Evolutionary conservation across 2,888 invertebrate species (phyloP).

Genomic region (Pheosia gnoma): DNA sequence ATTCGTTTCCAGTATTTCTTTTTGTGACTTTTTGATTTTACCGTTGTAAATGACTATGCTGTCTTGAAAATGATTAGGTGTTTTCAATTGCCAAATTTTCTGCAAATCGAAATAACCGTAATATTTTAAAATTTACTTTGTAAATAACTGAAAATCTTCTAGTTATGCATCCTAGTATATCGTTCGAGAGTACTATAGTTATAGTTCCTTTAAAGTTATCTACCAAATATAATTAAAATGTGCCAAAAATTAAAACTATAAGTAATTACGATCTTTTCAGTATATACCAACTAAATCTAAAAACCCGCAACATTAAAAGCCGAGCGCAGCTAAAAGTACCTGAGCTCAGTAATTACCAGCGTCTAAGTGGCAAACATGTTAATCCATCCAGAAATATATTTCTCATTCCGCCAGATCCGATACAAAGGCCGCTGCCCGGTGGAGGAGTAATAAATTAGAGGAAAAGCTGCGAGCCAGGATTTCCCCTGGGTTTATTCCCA

Average conservation of each 20-base stretch:
- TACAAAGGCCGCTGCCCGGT: slow-evolving; percentile 81
- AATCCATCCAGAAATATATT: slow-evolving; percentile 80
- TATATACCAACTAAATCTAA: background rate
- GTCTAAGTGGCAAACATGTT: slow-evolving; percentile 71
- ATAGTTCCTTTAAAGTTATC: no score
- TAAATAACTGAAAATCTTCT: no score
- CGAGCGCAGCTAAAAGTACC: slow-evolving; percentile 46
- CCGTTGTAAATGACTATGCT: no score
- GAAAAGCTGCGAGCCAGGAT: slow-evolving; percentile 83
- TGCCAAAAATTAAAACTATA: background rate
- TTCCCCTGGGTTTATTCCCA: slow-evolving; percentile 83
- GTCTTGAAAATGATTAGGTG: no score
- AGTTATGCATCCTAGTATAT: no score
- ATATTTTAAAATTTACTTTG: no score
- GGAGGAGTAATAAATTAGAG: slow-evolving; percentile 80
- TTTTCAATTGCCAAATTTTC: no score
- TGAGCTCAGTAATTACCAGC: slow-evolving; percentile 68
- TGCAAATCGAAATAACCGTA: no score
- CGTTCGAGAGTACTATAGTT: no score
- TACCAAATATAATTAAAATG: no score
- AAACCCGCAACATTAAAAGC: slow-evolving; percentile 5
- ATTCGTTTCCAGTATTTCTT: no score
- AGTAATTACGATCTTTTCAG: background rate
- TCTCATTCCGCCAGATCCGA: slow-evolving; percentile 78
- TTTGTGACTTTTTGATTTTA: no score